Evolutionary conservation across 1,140 invertebrate species (phyloP).

Genomic region (Caenorhabditis inopinata): DNA sequence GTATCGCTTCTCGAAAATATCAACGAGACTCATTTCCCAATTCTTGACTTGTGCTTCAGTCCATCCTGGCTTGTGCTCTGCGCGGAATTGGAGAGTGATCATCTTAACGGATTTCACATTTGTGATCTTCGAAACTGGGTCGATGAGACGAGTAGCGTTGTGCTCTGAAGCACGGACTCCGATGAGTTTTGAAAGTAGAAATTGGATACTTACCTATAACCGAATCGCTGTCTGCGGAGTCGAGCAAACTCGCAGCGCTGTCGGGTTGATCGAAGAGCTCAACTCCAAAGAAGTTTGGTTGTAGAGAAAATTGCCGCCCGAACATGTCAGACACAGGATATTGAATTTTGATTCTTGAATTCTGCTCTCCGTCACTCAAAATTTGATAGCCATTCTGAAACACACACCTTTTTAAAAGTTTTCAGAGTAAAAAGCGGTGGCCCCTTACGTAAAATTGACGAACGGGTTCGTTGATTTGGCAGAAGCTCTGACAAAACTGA

Average conservation of each 20-base stretch:
- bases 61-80: conserved; percentile 60
- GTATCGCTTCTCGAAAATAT: conserved; percentile 60
- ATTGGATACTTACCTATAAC: background rate
- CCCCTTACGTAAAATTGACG: conserved; percentile 51
- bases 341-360: conserved; percentile 51
- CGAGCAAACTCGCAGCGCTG: conserved; percentile 24
- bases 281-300: conserved; percentile 64
- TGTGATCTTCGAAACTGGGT: conserved; percentile 44
- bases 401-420: too few relatives aligned
- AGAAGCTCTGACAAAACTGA: conserved; percentile 59
- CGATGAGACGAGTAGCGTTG: background rate
- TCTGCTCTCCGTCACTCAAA: conserved; percentile 49
- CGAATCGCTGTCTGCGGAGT: background rate
- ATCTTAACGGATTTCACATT: conserved; percentile 64
- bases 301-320: conserved; percentile 54
- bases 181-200: background rate
- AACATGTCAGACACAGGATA: conserved; percentile 58
- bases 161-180: background rate
- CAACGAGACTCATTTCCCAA: conserved; percentile 61
- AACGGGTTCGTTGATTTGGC: conserved; percentile 62
- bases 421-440: background rate
- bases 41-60: conserved; percentile 54
- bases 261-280: conserved; percentile 53
- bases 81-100: conserved; percentile 62
- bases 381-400: conserved; percentile 56